A percentile compares a stretch with the other conserved stretches of the same genome.
Evolutionary conservation across 1,140 invertebrate genomes (phyloP).

Genomic region (Formica selysi): DNA sequence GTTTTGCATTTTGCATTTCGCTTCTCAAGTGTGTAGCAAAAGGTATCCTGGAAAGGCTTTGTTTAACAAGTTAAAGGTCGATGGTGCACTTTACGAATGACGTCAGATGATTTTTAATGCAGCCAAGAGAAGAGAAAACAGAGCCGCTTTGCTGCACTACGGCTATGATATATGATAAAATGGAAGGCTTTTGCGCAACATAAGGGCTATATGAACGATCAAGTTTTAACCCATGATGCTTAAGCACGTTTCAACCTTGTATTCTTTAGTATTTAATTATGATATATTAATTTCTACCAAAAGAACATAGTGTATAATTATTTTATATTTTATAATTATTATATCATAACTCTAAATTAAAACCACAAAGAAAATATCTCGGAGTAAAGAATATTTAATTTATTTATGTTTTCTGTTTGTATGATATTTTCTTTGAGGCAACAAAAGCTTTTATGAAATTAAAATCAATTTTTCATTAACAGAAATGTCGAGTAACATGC

Average conservation of each 20-base stretch:
- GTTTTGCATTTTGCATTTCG: conserved; percentile 27
- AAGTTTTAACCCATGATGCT: conserved; percentile 24
- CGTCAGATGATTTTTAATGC: conserved; percentile 51
- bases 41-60: conserved; percentile 3
- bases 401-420: neutral
- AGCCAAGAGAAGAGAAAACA: conserved; percentile 54
- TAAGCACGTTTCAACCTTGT: conserved; percentile 33
- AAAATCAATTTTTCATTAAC: neutral
- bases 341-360: neutral
- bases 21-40: neutral
- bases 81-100: conserved; percentile 44
- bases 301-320: neutral
- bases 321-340: neutral
- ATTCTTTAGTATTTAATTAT: neutral
- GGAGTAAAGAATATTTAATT: neutral
- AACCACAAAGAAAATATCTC: neutral
- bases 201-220: neutral
- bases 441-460: neutral
- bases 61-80: conserved; percentile 49
- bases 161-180: conserved; percentile 45
- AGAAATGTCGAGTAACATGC: neutral
- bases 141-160: neutral
- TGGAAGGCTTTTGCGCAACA: conserved; percentile 28
- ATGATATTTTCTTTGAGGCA: neutral
- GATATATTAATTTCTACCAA: neutral